phyloP scores from a whole-genome alignment of 2,888 invertebrate genomes.

The Caenorhabditis auriculariae region DNA sequence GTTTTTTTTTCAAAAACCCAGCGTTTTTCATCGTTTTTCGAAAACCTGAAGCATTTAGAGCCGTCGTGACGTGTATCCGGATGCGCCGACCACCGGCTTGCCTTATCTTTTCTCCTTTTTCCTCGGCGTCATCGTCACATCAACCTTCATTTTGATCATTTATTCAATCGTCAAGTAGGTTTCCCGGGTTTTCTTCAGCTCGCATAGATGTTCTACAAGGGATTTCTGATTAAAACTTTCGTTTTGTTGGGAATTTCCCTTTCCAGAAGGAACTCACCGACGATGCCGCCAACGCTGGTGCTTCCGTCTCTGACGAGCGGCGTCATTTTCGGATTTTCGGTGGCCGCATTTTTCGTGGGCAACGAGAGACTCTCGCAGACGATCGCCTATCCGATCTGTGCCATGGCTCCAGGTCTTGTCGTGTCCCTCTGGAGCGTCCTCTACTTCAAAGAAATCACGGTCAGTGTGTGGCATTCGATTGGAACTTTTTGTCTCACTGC shows the following conservation, averaged over 20 bases:
- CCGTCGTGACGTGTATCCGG: slow-evolving; percentile 43
- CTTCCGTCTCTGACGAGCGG: slow-evolving; percentile 66
- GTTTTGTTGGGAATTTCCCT: too few species aligned
- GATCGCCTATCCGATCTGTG: slow-evolving; percentile 67
- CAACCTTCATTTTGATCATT: slow-evolving; percentile 63
- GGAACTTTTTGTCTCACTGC: not conserved
- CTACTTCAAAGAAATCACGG: slow-evolving; percentile 66
- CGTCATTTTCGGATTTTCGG: slow-evolving; percentile 65
- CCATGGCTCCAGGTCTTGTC: slow-evolving; percentile 65
- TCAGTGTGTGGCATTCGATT: slow-evolving; percentile 25
- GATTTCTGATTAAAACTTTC: too few species aligned
- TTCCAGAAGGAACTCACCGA: not conserved
- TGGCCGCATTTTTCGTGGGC: slow-evolving; percentile 65
- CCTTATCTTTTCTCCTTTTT: slow-evolving; percentile 66
- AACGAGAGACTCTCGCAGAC: slow-evolving; percentile 66
- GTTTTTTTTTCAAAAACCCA: too few species aligned
- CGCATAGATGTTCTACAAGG: too few species aligned
- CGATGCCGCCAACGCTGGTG: slow-evolving; percentile 63
- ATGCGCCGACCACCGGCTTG: slow-evolving; percentile 37
- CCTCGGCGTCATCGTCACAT: slow-evolving; percentile 64
- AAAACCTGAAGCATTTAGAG: too few species aligned
- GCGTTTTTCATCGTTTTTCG: too few species aligned
- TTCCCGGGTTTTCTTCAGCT: slow-evolving; percentile 1
- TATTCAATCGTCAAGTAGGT: slow-evolving; percentile 60
- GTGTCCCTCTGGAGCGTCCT: slow-evolving; percentile 66